Evolutionary conservation across 2,797 vertebrate genomes (phyloP).

Genomic region (Fistularia tabacaria): DNA sequence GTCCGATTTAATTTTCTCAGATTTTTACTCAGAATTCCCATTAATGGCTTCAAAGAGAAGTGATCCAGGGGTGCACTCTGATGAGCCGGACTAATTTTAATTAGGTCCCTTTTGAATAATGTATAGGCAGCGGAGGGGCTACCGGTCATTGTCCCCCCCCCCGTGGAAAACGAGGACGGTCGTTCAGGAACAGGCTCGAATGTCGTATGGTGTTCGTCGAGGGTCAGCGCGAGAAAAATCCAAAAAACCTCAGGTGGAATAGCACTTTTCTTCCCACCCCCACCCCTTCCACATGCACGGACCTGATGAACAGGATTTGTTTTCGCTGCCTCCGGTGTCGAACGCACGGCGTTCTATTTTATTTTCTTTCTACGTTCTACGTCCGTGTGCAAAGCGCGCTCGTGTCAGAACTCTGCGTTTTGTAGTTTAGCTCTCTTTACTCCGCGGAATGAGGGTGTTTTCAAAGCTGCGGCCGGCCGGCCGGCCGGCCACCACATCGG

Average conservation of each 20-base stretch:
- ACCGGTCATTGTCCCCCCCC: constrained; percentile 45
- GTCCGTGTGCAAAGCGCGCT: too few species aligned
- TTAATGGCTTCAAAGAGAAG: constrained; percentile 53
- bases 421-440: too few species aligned
- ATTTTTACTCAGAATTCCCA: constrained; percentile 37
- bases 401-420: too few species aligned
- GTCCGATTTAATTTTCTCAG: constrained; percentile 57
- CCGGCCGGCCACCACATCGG: constrained; percentile 24
- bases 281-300: not conserved
- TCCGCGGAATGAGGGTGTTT: too few species aligned
- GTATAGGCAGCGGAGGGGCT: constrained; percentile 28
- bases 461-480: constrained; percentile 12
- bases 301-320: not conserved
- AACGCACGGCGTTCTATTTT: too few species aligned
- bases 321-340: not conserved
- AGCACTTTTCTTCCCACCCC: constrained; percentile 1
- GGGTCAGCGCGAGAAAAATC: constrained; percentile 17
- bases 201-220: constrained; percentile 31
- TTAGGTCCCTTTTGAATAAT: constrained; percentile 60
- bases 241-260: constrained; percentile 21
- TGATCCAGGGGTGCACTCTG: constrained; percentile 28
- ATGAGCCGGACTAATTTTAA: constrained; percentile 50
- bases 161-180: constrained; percentile 25
- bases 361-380: too few species aligned
- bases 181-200: constrained; percentile 29